Base-by-base conservation (phyloP, 2,888 invertebrate genomes). In the Cryptocephalus moraei region DNA sequence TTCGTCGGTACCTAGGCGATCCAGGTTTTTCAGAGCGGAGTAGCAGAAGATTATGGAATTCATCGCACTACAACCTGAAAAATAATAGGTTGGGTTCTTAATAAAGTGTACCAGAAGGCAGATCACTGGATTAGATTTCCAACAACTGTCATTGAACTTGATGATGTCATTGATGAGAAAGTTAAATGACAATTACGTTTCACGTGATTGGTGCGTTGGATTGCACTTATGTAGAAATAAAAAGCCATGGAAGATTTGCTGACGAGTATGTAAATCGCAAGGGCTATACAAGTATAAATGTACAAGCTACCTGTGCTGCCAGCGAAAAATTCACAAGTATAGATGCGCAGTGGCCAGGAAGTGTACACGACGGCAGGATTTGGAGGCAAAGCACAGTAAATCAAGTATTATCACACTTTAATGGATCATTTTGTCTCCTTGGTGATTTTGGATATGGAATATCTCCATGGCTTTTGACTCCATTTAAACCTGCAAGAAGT, bases 221-320 rank as follows among this genome's bases (percentile, higher is more conserved):
- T 45, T 53, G 54, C 34, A 49, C 54, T 41, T 50, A 47, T 46
- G 47, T 56, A 44, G 43, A 39, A 32, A 43, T 43, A 8, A 43
- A 46, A 45, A 52, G 49, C 43, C 47, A 49, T 36, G n/a, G 34
- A n/a, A 13, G 34, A 22, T 43, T 45, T 50, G 52, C 45, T 32
- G 49, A 52, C 45, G 52, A 54, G 49, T 54, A 54, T 47, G 46
- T 53, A n/a, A 56, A 56, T 48, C 45, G 54, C 32, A 54, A 53
- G 43, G 47, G 52, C 41, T 47, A 47, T 47, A 32, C 36, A 41
- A 49, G 48, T 13, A 49, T 52, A 9, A 55, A 54, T 47, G 52
- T 54, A 12, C 47, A 55, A 48, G 54, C 52, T 38, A 53, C 50
- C 4, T 51, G 53, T 44, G 46, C 54, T 48, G 33, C 47, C 33